Percentiles rank a stretch among this genome's conserved stretches.
Conservation (phyloP, 2,113 vertebrate genomes). For the Mobula birostris region DNA sequence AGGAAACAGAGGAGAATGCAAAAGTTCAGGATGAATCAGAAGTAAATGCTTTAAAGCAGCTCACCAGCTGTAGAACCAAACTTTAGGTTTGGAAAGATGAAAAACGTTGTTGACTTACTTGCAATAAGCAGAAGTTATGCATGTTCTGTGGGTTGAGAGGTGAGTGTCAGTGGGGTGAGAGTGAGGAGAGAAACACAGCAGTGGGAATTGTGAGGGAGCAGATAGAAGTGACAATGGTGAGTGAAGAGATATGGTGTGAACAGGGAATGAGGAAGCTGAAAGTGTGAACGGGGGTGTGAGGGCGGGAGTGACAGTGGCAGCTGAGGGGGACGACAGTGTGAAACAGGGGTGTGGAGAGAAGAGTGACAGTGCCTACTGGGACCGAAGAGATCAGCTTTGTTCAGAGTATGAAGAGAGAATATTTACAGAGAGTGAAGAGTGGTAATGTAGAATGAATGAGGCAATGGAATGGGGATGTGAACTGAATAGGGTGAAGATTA, state of each 20-base stretch:
- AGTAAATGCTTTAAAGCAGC: not conserved
- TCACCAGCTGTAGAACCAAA: not conserved
- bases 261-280: too few species aligned
- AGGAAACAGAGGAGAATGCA: not conserved
- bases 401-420: not conserved
- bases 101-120: not conserved
- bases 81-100: not conserved
- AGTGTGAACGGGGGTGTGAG: too few species aligned
- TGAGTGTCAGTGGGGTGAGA: not conserved
- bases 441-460: not conserved
- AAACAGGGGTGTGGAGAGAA: not conserved
- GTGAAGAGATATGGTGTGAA: not conserved
- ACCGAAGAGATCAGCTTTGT: too few species aligned
- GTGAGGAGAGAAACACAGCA: not conserved
- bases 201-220: not conserved
- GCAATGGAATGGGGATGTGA: not conserved
- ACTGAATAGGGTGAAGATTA: not conserved
- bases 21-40: not conserved
- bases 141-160: not conserved
- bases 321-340: not conserved
- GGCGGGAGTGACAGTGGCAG: too few species aligned
- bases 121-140: not conserved
- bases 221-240: not conserved
- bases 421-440: not conserved
- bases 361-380: not conserved